These are phyloP conservation scores for Pseudotriccus pelzelni DNA, from an alignment of 2,797 vertebrate species.

Conservation along the genomic window DNA sequence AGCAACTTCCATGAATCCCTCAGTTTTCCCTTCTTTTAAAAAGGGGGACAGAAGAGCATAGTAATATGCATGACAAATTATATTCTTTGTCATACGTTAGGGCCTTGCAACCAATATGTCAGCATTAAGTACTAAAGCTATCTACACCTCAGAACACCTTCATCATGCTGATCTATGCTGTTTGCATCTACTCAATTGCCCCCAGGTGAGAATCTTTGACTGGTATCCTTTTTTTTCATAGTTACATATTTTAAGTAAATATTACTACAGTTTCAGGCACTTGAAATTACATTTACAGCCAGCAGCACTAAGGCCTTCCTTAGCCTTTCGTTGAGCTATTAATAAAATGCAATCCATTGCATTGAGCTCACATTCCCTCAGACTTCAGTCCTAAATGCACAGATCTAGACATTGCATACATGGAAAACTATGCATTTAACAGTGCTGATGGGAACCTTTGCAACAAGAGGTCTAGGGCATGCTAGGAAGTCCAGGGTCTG, in stretches of 20 bases:
- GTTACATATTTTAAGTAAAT: background rate
- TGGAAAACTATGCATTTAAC: background rate
- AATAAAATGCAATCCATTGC: background rate
- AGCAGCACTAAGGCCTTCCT: background rate
- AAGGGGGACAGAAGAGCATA: background rate
- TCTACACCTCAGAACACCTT: background rate
- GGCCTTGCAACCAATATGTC: background rate
- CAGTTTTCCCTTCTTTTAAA: background rate
- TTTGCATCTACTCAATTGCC: background rate
- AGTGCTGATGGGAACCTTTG: conserved; percentile 71
- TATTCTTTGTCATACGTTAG: background rate
- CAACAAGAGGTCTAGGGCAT: conserved; percentile 52
- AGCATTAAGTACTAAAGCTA: background rate
- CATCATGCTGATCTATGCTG: background rate
- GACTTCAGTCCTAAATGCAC: background rate
- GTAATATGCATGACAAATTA: background rate
- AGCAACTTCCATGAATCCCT: background rate
- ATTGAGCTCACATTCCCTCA: background rate
- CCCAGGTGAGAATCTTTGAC: background rate
- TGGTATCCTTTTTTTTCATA: background rate
- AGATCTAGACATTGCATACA: background rate
- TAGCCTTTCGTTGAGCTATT: background rate
- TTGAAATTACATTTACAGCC: background rate
- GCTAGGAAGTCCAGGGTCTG: conserved; percentile 69
- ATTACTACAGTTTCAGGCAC: background rate